A percentile compares a stretch with the other conserved stretches of the same genome.
phyloP scores from a whole-genome alignment of 2,797 vertebrate species.

The Lagocephalus sceleratus region DNA sequence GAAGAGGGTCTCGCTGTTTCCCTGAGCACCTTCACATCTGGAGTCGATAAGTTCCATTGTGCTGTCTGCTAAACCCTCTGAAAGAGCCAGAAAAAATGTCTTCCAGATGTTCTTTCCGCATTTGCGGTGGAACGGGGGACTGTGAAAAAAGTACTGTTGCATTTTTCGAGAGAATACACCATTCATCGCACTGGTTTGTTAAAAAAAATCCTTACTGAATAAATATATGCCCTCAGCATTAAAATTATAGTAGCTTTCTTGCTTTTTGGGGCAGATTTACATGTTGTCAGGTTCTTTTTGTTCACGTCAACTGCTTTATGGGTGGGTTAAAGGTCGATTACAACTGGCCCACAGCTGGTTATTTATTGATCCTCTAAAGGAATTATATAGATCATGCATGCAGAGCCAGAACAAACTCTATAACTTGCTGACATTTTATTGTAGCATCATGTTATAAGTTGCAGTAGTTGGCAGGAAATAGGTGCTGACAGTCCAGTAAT shows the following conservation, averaged over 20 bases:
- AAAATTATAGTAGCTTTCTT: constrained; percentile 30
- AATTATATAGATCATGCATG: constrained; percentile 29
- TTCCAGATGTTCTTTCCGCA: constrained; percentile 83
- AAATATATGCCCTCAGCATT: constrained; percentile 40
- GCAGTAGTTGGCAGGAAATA: too few relatives aligned
- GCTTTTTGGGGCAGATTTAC: constrained; percentile 21
- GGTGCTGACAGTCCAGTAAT: too few relatives aligned
- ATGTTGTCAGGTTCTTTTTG: constrained; percentile 49
- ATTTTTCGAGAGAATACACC: constrained; percentile 69
- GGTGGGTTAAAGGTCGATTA: constrained; percentile 54
- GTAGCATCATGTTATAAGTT: too few relatives aligned
- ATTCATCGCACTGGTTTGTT: constrained; percentile 40
- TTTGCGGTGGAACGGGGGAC: constrained; percentile 67
- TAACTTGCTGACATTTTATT: neutral
- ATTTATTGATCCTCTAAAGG: constrained; percentile 42
- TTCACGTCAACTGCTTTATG: constrained; percentile 46
- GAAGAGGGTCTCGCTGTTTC: constrained; percentile 61
- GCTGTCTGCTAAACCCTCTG: constrained; percentile 76
- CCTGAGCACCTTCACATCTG: constrained; percentile 73
- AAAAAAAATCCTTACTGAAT: constrained; percentile 50
- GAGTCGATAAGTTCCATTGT: constrained; percentile 77
- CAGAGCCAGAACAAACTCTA: constrained; percentile 4
- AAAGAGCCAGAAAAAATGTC: constrained; percentile 73
- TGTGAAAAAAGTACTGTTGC: constrained; percentile 61
- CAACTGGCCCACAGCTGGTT: constrained; percentile 55